phyloP scores from a whole-genome alignment of 2,113 vertebrate genomes.

The Numida meleagris region DNA sequence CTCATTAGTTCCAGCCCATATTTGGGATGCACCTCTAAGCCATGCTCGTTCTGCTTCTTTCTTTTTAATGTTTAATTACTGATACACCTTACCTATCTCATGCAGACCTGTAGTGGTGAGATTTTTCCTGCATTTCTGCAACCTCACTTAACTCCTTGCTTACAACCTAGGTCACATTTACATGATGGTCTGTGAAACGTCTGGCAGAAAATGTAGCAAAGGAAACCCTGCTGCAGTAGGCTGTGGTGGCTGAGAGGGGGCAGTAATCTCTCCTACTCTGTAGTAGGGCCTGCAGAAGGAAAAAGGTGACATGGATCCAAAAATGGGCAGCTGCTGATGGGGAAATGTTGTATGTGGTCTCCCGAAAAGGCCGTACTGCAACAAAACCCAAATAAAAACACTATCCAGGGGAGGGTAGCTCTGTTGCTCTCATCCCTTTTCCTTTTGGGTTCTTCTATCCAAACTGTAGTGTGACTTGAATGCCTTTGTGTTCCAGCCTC shows the following conservation, averaged over 20 bases:
- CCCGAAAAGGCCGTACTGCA: not conserved
- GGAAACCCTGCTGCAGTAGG: not conserved
- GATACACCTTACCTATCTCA: not conserved
- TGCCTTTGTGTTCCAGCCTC: not conserved
- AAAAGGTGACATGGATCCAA: not conserved
- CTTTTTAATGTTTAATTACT: slow-evolving; percentile 57
- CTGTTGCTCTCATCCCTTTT: not conserved
- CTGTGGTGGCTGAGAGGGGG: not conserved
- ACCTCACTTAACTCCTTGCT: not conserved
- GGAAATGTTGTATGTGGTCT: not conserved
- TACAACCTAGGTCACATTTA: not conserved
- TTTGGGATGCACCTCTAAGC: slow-evolving; percentile 38
- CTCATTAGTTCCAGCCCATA: slow-evolving; percentile 62
- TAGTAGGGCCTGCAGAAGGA: not conserved
- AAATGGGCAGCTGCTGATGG: rapidly evolving
- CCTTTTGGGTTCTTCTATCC: not conserved
- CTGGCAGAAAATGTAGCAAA: not conserved
- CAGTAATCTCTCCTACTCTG: not conserved
- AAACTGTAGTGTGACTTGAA: rapidly evolving
- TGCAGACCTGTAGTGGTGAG: not conserved
- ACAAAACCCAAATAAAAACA: not conserved
- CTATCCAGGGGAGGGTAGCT: not conserved
- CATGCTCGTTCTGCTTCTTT: not conserved
- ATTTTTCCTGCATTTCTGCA: not conserved
- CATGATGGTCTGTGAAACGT: not conserved